A percentile compares a stretch with the other conserved stretches of the same genome.
Evolutionary conservation across 2,888 invertebrate species (phyloP).

Genomic region (Oxytorus armatus): DNA sequence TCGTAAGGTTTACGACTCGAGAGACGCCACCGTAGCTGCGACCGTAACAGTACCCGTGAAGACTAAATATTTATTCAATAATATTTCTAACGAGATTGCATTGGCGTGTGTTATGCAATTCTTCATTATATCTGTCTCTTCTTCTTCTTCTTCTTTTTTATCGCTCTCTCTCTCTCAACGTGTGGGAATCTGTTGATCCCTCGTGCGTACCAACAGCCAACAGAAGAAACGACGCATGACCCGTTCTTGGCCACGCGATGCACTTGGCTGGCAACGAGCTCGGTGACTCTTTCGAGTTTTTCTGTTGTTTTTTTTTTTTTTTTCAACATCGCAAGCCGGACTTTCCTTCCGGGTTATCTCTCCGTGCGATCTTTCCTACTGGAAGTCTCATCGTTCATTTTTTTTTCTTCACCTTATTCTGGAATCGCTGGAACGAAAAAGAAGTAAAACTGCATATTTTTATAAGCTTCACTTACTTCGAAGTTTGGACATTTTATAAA

Average conservation of each 20-base stretch:
- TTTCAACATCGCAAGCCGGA: constrained; percentile 19
- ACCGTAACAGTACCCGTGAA: constrained; percentile 74
- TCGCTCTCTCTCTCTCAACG: constrained; percentile 19
- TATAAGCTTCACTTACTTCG: neutral
- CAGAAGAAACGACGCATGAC: constrained; percentile 4
- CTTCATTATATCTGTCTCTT: constrained; percentile 5
- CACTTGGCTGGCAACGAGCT: constrained; percentile 43
- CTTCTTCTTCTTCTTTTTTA: constrained; percentile 18
- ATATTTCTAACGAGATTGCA: constrained; percentile 61
- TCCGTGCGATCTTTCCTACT: constrained; percentile 8
- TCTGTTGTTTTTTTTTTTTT: constrained; percentile 20
- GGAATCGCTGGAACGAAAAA: neutral
- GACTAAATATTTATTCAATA: constrained; percentile 78
- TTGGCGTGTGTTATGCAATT: constrained; percentile 47
- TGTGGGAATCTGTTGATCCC: constrained; percentile 36
- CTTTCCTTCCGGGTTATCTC: constrained; percentile 64
- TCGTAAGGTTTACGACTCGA: constrained; percentile 49
- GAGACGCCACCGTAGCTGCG: constrained; percentile 64
- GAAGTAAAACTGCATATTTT: neutral
- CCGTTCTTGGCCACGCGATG: constrained; percentile 40
- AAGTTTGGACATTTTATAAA: too few species aligned
- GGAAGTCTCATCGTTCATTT: constrained; percentile 1
- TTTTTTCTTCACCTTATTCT: neutral
- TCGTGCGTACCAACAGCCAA: too few species aligned
- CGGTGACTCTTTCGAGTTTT: neutral